Conservation (phyloP, 1,140 invertebrate genomes). For the Drosophila sproati region DNA sequence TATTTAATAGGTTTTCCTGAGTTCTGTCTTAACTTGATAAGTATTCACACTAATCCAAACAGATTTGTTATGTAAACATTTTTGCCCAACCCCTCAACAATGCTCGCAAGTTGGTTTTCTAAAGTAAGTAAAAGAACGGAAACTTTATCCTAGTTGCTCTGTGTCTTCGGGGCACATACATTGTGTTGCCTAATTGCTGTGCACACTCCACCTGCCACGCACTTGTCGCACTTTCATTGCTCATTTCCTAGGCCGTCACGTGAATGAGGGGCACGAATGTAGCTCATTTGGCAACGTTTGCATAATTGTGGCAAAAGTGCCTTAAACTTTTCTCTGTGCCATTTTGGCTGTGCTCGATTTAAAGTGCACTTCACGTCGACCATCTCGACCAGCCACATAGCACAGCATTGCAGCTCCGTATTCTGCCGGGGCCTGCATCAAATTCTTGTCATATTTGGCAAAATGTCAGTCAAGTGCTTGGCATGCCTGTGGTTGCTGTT, state of each 20-base stretch:
- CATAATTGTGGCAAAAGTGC: conserved; percentile 65
- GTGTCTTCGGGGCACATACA: neutral
- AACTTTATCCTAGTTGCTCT: conserved; percentile 13
- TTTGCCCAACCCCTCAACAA: neutral
- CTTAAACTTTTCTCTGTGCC: conserved; percentile 63
- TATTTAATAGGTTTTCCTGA: too few relatives aligned
- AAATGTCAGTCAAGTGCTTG: conserved; percentile 64
- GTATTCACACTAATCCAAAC: too few relatives aligned
- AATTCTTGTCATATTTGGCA: conserved; percentile 56
- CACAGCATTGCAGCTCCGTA: conserved; percentile 10
- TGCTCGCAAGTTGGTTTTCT: neutral
- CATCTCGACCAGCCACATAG: neutral
- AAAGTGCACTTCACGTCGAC: conserved; percentile 26
- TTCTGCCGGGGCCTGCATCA: conserved; percentile 23
- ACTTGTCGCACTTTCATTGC: conserved; percentile 63
- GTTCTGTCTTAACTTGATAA: too few relatives aligned
- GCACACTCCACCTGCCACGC: conserved; percentile 30
- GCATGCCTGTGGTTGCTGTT: conserved; percentile 43
- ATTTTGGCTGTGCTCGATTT: conserved; percentile 46
- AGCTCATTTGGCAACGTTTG: conserved; percentile 59
- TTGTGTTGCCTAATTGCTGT: conserved; percentile 59
- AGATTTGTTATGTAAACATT: neutral
- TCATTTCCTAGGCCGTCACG: conserved; percentile 52
- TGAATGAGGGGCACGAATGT: conserved; percentile 11
- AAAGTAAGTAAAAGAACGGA: neutral